Evolutionary conservation across 2,797 vertebrate genomes (phyloP), one percentile per base, ranked within the genome.

Genomic region (Oreonectes daqikongensis): DNA sequence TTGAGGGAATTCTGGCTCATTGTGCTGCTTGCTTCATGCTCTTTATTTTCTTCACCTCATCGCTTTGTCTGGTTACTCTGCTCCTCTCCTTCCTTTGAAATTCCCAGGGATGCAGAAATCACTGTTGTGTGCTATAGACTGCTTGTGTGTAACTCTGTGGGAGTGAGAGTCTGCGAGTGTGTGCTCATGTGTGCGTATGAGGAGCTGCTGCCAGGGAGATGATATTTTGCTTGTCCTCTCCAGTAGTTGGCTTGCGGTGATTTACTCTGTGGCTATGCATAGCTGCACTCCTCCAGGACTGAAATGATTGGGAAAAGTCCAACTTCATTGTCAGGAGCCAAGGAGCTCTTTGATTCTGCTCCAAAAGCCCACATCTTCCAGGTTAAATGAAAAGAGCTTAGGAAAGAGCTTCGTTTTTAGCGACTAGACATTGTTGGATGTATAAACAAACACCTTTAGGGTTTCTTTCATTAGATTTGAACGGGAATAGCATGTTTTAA

Each of bases 321-420:
- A 72, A 35, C 81, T 69, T 40, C 55, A 20, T 80, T 65, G 70
- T 78, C 71, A 48, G 64, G 46, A 74, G 68, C 71, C 71, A 77
- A 71, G 72, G 14, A 68, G 69, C 71, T 75, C 75, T 81, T 72
- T 83, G 76, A 78, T 81, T 84, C 11, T 12, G 42, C 18, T 82
- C 74, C 74, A 82, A 22, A 78, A 79, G 48, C 53, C 67, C 38
- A 9, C n/a, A 32, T 32, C 66, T 69, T 78, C 53, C 22, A 71
- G 48, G 59, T 70, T 79, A 79, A 75, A 73, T 69, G 35, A 61
- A 60, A 60, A 17, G 28, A 63, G 48, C 57, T 60, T 59, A 60
- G 20, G 61, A 55, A 67, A 69, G 2, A 24, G 35, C 35, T 69
- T 60, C 24, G 38, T 50, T 61, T 77, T 64, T n/a, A 63, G 73